Evolutionary conservation across 2,113 vertebrate genomes (phyloP).

Genomic region (Acinonyx jubatus): DNA sequence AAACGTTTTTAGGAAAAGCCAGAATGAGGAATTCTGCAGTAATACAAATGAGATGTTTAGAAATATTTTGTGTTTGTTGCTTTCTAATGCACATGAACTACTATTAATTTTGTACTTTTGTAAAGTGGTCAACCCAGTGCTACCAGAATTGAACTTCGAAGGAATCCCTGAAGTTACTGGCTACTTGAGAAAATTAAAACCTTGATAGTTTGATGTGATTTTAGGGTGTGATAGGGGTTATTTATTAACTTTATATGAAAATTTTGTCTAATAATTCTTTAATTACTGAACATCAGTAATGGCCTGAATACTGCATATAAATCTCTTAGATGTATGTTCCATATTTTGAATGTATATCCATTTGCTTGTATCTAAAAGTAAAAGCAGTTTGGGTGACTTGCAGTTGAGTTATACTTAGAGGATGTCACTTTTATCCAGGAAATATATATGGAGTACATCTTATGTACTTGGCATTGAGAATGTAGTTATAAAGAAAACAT

Average conservation of each 20-base stretch:
- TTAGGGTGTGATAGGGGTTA: slow-evolving; percentile 14
- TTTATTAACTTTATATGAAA: slow-evolving; percentile 45
- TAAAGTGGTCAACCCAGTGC: neutral
- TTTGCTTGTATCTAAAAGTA: neutral
- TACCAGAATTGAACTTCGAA: slow-evolving; percentile 44
- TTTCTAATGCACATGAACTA: slow-evolving; percentile 37
- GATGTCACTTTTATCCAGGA: neutral
- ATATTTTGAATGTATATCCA: neutral
- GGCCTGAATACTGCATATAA: neutral
- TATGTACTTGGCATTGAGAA: slow-evolving; percentile 22
- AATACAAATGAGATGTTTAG: slow-evolving; percentile 51
- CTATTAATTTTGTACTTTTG: slow-evolving; percentile 41
- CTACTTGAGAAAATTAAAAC: slow-evolving; percentile 35
- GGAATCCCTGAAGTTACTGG: neutral
- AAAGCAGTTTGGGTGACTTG: neutral
- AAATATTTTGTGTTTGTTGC: neutral
- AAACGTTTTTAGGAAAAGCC: slow-evolving; percentile 46
- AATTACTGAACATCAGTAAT: slow-evolving; percentile 25
- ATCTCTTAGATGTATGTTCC: neutral
- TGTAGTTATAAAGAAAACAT: slow-evolving; percentile 7
- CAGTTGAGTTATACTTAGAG: neutral
- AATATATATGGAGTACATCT: neutral
- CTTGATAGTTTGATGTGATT: slow-evolving; percentile 49
- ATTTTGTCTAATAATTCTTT: slow-evolving; percentile 25
- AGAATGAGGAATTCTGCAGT: neutral